Percentiles rank a stretch among this genome's conserved stretches.
phyloP scores from a whole-genome alignment of 2,797 vertebrate species.

The Artibeus jamaicensis region DNA sequence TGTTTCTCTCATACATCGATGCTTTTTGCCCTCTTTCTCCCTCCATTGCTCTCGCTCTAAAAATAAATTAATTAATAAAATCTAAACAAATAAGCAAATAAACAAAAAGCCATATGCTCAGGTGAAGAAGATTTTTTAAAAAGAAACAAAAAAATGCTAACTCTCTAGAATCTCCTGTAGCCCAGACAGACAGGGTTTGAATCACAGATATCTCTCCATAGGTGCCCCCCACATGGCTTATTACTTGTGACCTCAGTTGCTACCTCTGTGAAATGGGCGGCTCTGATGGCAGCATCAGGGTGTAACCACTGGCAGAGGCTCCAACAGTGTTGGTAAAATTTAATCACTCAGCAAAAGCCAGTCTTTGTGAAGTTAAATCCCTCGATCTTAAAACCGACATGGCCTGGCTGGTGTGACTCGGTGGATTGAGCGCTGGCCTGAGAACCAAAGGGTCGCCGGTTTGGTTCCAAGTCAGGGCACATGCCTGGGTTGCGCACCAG shows the following conservation, averaged over 20 bases:
- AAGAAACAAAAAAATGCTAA: background rate
- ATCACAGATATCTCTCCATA: background rate
- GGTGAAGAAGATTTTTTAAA: too few relatives aligned
- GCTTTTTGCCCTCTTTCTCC: background rate
- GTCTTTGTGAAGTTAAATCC: slow-evolving; percentile 51
- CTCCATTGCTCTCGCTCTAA: background rate
- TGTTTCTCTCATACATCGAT: background rate
- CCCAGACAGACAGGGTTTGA: background rate
- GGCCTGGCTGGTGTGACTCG: background rate
- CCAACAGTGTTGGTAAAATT: background rate
- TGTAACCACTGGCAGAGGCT: background rate
- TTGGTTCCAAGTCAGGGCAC: too few relatives aligned
- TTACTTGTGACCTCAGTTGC: background rate
- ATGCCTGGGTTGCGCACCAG: too few relatives aligned
- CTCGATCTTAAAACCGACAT: slow-evolving; percentile 48
- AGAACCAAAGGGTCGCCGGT: too few relatives aligned
- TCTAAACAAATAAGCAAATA: background rate
- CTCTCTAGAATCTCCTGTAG: background rate
- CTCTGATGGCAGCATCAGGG: background rate
- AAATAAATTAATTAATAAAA: background rate
- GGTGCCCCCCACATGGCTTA: background rate
- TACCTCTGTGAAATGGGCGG: background rate
- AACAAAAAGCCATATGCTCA: background rate
- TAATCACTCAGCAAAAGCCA: slow-evolving; percentile 29
- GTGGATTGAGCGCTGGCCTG: too few relatives aligned